Evolutionary conservation across 1,140 invertebrate genomes (phyloP).

Genomic region (Hyles euphorbiae): DNA sequence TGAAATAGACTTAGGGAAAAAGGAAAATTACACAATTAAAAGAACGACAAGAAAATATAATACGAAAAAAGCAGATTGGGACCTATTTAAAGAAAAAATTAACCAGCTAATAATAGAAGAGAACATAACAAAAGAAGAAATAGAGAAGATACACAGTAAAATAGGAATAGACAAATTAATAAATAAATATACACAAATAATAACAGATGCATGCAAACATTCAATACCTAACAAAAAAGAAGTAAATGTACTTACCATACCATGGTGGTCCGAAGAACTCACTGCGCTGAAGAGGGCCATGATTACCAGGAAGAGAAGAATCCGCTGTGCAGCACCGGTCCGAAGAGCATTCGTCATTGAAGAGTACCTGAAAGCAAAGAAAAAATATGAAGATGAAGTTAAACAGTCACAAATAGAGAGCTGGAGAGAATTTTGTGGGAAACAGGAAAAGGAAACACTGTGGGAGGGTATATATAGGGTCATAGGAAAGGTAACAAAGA

Average conservation of each 20-base stretch:
- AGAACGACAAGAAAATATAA: constrained; percentile 19
- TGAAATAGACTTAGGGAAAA: constrained; percentile 5
- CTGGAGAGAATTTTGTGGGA: constrained; percentile 4
- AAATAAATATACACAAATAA: constrained; percentile 6
- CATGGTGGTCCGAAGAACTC: neutral
- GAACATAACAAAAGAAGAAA: neutral
- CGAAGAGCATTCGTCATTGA: neutral
- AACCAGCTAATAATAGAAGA: constrained; percentile 8
- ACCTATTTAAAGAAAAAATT: constrained; percentile 14
- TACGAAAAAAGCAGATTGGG: constrained; percentile 23
- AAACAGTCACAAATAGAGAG: neutral
- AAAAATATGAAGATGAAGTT: constrained; percentile 3
- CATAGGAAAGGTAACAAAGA: constrained; percentile 11
- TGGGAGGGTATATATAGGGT: constrained; percentile 8
- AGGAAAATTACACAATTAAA: neutral
- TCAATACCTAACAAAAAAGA: constrained; percentile 9
- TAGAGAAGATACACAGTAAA: constrained; percentile 5
- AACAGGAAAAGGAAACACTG: neutral
- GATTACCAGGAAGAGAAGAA: neutral
- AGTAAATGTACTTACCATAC: constrained; percentile 4
- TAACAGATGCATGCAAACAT: constrained; percentile 1
- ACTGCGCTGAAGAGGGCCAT: neutral
- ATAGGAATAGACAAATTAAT: constrained; percentile 5
- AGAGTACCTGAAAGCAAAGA: neutral
- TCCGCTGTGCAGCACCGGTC: neutral